phyloP scores from a whole-genome alignment of 2,113 vertebrate species.

The Spermophilus dauricus region DNA sequence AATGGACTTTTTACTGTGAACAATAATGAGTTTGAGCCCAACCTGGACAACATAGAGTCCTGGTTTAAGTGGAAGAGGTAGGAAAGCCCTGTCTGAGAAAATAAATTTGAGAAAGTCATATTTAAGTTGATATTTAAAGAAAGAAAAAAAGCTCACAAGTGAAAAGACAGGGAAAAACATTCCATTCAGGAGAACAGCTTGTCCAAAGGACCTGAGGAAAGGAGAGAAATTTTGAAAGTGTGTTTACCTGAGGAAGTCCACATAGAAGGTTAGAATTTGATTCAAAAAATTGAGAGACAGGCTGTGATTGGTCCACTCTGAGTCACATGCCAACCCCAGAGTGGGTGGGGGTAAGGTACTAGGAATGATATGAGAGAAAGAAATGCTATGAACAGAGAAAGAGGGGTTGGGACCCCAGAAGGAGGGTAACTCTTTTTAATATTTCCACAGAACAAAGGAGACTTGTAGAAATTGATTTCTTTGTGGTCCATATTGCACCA shows the following conservation, averaged over 20 bases:
- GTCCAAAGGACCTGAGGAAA: background rate
- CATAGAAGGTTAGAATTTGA: background rate
- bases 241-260: background rate
- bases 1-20: background rate
- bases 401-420: background rate
- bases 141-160: conserved; percentile 14
- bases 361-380: background rate
- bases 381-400: background rate
- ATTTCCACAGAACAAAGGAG: background rate
- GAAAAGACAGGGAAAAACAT: background rate
- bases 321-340: background rate
- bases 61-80: background rate
- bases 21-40: background rate
- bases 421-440: background rate
- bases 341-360: background rate
- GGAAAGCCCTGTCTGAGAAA: background rate
- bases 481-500: background rate
- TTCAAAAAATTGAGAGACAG: background rate
- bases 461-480: background rate
- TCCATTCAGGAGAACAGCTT: background rate
- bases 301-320: background rate
- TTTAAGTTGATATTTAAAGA: background rate
- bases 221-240: background rate
- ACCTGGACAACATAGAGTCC: background rate
- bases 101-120: background rate